Evolutionary conservation across 2,113 vertebrate species (phyloP), one percentile per base, ranked within the genome.

Genomic region (Neolamprologus fasciatus): DNA sequence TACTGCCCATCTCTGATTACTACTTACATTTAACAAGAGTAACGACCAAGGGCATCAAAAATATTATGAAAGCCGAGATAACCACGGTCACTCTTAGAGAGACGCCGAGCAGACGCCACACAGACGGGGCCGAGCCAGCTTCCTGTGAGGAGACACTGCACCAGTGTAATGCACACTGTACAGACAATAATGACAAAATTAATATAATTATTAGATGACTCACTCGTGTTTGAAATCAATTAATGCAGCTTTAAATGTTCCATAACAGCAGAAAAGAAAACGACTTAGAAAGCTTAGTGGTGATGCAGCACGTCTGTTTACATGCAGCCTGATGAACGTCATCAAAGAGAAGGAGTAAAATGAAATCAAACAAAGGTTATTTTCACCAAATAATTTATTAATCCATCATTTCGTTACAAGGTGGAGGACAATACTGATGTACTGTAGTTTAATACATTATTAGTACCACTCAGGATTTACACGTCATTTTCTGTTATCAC

Each of bases 341-440:
- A 42, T 45, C 16, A 45, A 14, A 81, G 10, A 63, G 5, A 6
- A 28, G 9, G 21, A 23, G 8, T 26, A 63, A 68, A 66, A 3
- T 9, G 35, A 53, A 5, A 0, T 9, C 9, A 91, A 7, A 26
- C n/a, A 45, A 21, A 68, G 0, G 13, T 19, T 5, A 3, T 83
- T 93, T 33, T 55, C 89, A 90, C 81, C 87, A 91, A 92, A 93
- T 92, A 80, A 89, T 94, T 94, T 94, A 95, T 93, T 92, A 79
- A 73, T 91, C 63, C 19, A 54, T 90, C 76, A 73, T 31, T 87
- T 83, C 8, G 17, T 87, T 89, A 93, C 93, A 94, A 1, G 68
- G 17, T 82, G 84, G 90, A 86, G 84, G 80, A 89, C 82, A 92
- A 89, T 86, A 91, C 55, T 23, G 53, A 89, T 73, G 71, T 61